These are phyloP conservation scores for Neomorphus geoffroyi DNA, from an alignment of 2,797 vertebrate genomes.

Conservation along the genomic window DNA sequence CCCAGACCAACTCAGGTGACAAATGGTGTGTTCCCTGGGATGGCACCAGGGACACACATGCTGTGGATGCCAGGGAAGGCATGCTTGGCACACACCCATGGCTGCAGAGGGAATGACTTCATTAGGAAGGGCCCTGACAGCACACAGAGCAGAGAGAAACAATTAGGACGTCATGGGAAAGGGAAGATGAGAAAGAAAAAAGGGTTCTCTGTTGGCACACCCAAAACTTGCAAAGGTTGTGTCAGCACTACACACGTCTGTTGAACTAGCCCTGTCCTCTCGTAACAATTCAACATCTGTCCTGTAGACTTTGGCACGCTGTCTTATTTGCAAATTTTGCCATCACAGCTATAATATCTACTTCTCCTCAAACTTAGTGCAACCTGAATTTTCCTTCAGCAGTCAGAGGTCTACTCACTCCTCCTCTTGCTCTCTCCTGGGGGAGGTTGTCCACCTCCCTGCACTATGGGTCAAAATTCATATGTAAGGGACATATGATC, in stretches of 20 bases:
- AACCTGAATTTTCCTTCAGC: neutral
- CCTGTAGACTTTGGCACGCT: neutral
- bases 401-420: neutral
- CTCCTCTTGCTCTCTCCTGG: neutral
- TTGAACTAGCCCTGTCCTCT: neutral
- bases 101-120: neutral
- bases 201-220: neutral
- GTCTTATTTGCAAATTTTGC: neutral
- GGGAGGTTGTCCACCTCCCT: neutral
- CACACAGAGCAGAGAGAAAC: neutral
- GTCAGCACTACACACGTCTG: neutral
- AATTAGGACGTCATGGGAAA: neutral
- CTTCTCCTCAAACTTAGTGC: neutral
- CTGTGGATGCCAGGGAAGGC: neutral
- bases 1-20: neutral
- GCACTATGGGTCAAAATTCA: neutral
- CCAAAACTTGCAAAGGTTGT: neutral
- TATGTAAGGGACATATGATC: neutral
- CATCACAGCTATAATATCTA: neutral
- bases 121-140: neutral
- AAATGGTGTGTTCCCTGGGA: neutral
- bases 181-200: neutral
- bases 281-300: neutral
- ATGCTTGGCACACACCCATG: neutral
- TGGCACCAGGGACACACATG: accelerated